Conservation (phyloP, 1,140 invertebrate species). For the Lutraria rhynchaena region DNA sequence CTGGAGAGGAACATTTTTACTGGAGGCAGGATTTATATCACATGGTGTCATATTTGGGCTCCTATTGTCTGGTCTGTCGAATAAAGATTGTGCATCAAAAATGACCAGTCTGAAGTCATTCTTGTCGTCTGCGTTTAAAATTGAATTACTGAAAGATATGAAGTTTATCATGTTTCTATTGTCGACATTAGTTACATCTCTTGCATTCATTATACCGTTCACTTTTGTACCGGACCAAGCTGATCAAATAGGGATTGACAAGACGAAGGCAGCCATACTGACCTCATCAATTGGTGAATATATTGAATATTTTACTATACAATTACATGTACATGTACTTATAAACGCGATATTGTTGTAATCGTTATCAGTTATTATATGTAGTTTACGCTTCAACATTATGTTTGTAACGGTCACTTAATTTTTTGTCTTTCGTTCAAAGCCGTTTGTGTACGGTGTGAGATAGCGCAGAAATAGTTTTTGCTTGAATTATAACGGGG, state of each 20-base stretch:
- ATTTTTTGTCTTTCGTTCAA: no score
- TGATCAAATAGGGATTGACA: constrained; percentile 2
- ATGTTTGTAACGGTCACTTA: not conserved
- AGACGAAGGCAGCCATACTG: constrained; percentile 19
- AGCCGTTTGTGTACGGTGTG: not conserved
- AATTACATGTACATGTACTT: not conserved
- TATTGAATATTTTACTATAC: not conserved
- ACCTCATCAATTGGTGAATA: constrained; percentile 11
- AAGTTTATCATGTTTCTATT: constrained; percentile 13
- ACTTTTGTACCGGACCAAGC: constrained; percentile 36
- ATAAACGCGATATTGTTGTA: not conserved
- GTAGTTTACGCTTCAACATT: not conserved
- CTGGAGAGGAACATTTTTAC: constrained; percentile 87
- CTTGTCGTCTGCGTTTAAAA: not conserved
- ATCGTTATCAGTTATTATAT: not conserved
- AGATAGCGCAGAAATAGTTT: not conserved
- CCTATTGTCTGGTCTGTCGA: no score
- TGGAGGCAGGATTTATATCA: constrained; percentile 91
- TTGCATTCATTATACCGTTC: constrained; percentile 24
- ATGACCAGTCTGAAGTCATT: no score
- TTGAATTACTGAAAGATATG: not conserved
- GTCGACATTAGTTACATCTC: constrained; percentile 2
- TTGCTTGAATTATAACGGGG: no score
- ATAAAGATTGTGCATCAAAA: no score
- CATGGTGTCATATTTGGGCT: constrained; percentile 95